These are phyloP conservation scores for Neoarius graeffei DNA, from an alignment of 2,113 vertebrate genomes.

Conservation along the genomic window DNA sequence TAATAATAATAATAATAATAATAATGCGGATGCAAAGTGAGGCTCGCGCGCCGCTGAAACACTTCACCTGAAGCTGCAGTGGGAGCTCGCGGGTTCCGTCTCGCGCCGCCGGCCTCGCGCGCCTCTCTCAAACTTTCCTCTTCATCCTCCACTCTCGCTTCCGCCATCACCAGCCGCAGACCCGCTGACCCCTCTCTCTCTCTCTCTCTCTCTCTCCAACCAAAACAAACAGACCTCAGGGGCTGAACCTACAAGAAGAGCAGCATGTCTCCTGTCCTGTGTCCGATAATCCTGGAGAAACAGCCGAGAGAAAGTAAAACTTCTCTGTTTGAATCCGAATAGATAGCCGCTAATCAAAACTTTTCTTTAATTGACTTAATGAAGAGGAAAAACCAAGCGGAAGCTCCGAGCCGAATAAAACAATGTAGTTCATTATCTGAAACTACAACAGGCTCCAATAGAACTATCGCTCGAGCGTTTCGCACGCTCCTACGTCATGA, in stretches of 20 bases:
- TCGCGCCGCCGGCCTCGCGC: constrained; percentile 70
- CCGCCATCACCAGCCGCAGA: constrained; percentile 71
- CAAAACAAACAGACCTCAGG: constrained; percentile 7
- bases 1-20: not conserved
- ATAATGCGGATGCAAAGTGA: not conserved
- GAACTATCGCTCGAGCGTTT: constrained; percentile 6
- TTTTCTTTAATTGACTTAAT: not conserved
- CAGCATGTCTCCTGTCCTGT: not conserved
- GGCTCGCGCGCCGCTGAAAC: not conserved
- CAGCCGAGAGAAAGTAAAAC: not conserved
- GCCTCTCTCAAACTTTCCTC: constrained; percentile 77
- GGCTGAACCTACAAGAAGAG: not conserved
- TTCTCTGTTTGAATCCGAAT: not conserved
- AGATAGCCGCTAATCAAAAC: not conserved
- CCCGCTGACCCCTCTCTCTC: too few relatives aligned
- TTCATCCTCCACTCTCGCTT: constrained; percentile 81
- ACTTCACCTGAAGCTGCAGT: constrained; percentile 72
- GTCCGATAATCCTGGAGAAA: not conserved
- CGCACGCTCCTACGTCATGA: constrained; percentile 35
- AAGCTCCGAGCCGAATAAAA: not conserved
- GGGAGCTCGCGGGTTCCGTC: constrained; percentile 68
- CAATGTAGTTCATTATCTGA: constrained; percentile 19
- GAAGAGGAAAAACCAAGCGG: too few relatives aligned
- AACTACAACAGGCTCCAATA: not conserved
- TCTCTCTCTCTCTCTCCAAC: constrained; percentile 22